Evolutionary conservation across 2,888 invertebrate genomes (phyloP).

Genomic region (Eudasyphora cyanicolor): DNA sequence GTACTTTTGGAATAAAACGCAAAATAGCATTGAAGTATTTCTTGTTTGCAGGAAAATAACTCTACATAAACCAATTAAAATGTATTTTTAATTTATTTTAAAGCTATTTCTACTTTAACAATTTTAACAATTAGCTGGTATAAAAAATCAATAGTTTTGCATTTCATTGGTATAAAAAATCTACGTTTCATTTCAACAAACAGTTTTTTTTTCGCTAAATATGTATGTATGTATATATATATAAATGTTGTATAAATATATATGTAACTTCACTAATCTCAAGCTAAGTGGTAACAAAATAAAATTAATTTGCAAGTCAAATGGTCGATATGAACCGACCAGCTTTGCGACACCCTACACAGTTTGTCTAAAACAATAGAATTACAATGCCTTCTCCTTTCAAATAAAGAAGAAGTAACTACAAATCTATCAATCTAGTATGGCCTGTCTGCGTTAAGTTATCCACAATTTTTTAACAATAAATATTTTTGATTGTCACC

Average conservation of each 20-base stretch:
- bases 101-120: conserved; percentile 54
- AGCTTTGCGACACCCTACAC: background rate
- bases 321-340: conserved; percentile 4
- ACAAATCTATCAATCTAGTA: no score
- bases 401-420: no score
- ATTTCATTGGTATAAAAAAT: conserved; percentile 51
- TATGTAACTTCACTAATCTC: conserved; percentile 18
- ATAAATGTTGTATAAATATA: background rate
- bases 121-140: conserved; percentile 56
- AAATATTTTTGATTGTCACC: no score
- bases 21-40: background rate
- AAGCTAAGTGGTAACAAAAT: conserved; percentile 23
- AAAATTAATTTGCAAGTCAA: background rate
- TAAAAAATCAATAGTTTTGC: conserved; percentile 52
- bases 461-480: no score
- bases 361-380: no score
- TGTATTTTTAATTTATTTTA: conserved; percentile 21
- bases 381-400: no score
- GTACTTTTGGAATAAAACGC: background rate
- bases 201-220: conserved; percentile 45
- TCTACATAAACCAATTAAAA: background rate
- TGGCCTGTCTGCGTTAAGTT: no score
- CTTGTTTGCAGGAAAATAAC: background rate
- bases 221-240: conserved; percentile 13
- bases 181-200: conserved; percentile 53